A percentile compares a stretch with the other conserved stretches of the same genome.
Evolutionary conservation across 1,140 invertebrate genomes (phyloP).

Genomic region (Zaprionus nigranus): DNA sequence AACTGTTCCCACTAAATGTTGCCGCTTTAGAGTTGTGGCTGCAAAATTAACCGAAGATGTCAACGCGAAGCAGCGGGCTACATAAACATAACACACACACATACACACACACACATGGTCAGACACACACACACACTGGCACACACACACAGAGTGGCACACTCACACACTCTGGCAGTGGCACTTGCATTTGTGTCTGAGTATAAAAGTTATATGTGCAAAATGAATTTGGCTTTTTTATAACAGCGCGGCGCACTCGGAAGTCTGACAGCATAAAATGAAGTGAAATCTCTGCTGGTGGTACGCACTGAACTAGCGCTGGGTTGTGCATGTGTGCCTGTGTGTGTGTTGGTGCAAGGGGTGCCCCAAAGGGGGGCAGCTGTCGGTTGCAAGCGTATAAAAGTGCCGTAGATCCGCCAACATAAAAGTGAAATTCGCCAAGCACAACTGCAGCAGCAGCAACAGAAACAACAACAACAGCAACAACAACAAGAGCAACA

Average conservation of each 20-base stretch:
- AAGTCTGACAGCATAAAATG: slow-evolving; percentile 82
- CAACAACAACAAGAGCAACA: slow-evolving; percentile 22
- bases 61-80: slow-evolving; percentile 58
- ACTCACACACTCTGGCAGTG: neutral
- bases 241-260: slow-evolving; percentile 67
- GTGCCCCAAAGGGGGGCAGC: neutral
- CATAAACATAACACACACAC: slow-evolving; percentile 54
- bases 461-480: slow-evolving; percentile 18
- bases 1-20: slow-evolving; percentile 22
- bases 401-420: slow-evolving; percentile 62
- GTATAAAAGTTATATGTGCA: slow-evolving; percentile 72
- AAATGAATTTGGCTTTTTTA: slow-evolving; percentile 83
- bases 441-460: slow-evolving; percentile 16
- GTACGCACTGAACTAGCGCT: slow-evolving; percentile 72
- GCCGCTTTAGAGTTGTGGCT: slow-evolving; percentile 52
- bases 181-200: slow-evolving; percentile 15
- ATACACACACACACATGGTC: neutral
- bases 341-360: slow-evolving; percentile 2
- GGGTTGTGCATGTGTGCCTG: slow-evolving; percentile 4
- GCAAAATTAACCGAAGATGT: slow-evolving; percentile 75
- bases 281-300: slow-evolving; percentile 81
- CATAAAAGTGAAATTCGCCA: slow-evolving; percentile 78
- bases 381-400: slow-evolving; percentile 59
- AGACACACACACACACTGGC: no score
- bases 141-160: neutral